Percentiles rank a stretch among this genome's conserved stretches.
Conservation (phyloP, 2,113 vertebrate genomes). For the Scytalopus superciliaris region DNA sequence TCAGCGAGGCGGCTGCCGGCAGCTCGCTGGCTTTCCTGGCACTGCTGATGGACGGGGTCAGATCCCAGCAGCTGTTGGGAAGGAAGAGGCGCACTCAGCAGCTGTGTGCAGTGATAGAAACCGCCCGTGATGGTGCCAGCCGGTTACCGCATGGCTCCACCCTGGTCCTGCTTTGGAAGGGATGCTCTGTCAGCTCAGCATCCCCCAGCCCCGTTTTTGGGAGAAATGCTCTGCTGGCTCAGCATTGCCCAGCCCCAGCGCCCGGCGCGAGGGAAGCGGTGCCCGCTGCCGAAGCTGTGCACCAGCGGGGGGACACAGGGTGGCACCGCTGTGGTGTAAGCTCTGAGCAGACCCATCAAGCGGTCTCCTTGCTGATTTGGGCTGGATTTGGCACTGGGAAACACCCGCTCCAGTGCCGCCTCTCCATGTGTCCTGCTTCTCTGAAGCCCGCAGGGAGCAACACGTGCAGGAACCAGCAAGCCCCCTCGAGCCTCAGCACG, state of each 20-base stretch:
- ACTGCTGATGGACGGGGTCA: conserved; percentile 67
- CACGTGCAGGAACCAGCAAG: accelerated
- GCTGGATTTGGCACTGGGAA: accelerated
- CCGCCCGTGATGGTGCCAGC: not conserved
- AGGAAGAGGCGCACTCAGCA: conserved; percentile 40
- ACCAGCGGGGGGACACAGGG: accelerated
- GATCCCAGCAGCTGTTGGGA: conserved; percentile 69
- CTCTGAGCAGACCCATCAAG: not conserved
- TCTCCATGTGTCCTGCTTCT: accelerated
- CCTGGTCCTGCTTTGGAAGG: not conserved
- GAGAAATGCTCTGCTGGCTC: accelerated
- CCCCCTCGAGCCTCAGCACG: accelerated
- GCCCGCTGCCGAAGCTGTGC: not conserved
- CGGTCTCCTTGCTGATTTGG: not conserved
- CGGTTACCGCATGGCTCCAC: accelerated
- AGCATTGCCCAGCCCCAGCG: not conserved
- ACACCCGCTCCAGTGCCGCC: accelerated
- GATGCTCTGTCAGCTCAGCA: not conserved
- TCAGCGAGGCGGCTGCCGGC: conserved; percentile 68
- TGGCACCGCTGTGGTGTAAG: accelerated
- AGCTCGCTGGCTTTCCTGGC: conserved; percentile 39
- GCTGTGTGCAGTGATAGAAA: conserved; percentile 14
- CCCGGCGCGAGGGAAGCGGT: accelerated
- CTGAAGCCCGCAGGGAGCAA: accelerated
- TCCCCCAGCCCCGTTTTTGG: not conserved